Conservation (phyloP, 2,113 vertebrate species). For the Tetrao urogallus region DNA sequence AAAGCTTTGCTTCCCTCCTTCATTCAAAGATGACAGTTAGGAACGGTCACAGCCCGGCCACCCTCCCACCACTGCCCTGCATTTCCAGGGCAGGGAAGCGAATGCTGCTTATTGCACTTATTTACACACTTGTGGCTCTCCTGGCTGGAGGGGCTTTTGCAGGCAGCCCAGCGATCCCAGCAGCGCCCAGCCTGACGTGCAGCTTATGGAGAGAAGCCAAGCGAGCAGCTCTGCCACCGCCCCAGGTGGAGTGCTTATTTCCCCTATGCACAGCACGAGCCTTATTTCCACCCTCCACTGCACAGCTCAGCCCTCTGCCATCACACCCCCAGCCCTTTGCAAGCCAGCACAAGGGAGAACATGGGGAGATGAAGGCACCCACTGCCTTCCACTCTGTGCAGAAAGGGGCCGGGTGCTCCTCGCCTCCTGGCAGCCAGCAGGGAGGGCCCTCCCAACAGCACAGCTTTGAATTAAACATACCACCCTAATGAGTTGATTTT, state of each 20-base stretch:
- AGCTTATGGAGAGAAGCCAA: slow-evolving; percentile 59
- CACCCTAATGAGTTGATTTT: slow-evolving; percentile 82
- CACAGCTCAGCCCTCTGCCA: neutral
- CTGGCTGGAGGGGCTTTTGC: slow-evolving; percentile 53
- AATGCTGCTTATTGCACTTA: neutral
- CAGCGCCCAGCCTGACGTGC: slow-evolving; percentile 6
- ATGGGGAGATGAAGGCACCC: neutral
- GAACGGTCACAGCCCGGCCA: neutral
- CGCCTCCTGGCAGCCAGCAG: slow-evolving; percentile 25
- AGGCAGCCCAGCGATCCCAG: slow-evolving; percentile 29
- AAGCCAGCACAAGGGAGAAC: fast-evolving
- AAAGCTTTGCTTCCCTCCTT: neutral
- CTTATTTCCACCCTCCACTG: neutral
- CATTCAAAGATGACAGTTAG: neutral
- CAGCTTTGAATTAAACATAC: slow-evolving; percentile 75
- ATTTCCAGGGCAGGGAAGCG: neutral
- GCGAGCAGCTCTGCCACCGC: slow-evolving; percentile 22
- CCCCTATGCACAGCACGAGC: neutral
- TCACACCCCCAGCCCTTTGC: neutral
- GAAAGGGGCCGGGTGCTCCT: neutral
- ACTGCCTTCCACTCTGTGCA: neutral
- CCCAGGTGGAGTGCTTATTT: neutral
- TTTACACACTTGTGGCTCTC: slow-evolving; percentile 61
- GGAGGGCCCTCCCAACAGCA: slow-evolving; percentile 57
- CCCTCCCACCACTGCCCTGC: neutral